phyloP scores from a whole-genome alignment of 1,140 invertebrate genomes.

The Sycophila sp. region DNA sequence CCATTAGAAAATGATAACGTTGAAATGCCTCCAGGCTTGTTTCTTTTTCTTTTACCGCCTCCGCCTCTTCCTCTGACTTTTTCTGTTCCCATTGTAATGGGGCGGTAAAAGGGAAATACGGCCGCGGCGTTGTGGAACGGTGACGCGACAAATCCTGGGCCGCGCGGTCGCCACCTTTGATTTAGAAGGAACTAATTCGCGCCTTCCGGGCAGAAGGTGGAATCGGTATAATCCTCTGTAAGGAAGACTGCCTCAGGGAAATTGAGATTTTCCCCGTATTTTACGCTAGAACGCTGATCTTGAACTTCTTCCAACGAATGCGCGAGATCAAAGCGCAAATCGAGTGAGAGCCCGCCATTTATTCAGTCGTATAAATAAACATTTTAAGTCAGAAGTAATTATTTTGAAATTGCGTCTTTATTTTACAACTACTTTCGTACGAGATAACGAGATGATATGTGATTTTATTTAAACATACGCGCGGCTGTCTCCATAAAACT shows the following conservation, averaged over 20 bases:
- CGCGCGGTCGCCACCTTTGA: conserved; percentile 46
- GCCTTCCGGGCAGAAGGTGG: conserved; percentile 43
- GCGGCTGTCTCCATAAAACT: too few species aligned
- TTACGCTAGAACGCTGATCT: not conserved
- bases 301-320: not conserved
- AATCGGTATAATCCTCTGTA: not conserved
- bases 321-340: not conserved
- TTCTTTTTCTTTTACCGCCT: not conserved
- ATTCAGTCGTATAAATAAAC: too few species aligned
- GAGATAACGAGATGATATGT: too few species aligned
- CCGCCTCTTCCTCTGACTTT: not conserved
- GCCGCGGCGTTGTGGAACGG: not conserved
- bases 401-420: too few species aligned
- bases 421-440: too few species aligned
- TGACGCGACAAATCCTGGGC: conserved; percentile 18
- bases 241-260: not conserved
- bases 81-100: conserved; percentile 38
- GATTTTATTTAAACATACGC: too few species aligned
- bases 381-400: too few species aligned
- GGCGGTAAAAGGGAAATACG: conserved; percentile 31
- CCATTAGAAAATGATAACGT: too few species aligned
- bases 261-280: not conserved
- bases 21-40: too few species aligned
- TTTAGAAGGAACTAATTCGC: conserved; percentile 54
- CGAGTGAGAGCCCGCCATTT: too few species aligned